A percentile compares a stretch with the other conserved stretches of the same genome.
These are phyloP conservation scores for Oryzias javanicus DNA, from an alignment of 2,113 vertebrate species.

Conservation along the genomic window DNA sequence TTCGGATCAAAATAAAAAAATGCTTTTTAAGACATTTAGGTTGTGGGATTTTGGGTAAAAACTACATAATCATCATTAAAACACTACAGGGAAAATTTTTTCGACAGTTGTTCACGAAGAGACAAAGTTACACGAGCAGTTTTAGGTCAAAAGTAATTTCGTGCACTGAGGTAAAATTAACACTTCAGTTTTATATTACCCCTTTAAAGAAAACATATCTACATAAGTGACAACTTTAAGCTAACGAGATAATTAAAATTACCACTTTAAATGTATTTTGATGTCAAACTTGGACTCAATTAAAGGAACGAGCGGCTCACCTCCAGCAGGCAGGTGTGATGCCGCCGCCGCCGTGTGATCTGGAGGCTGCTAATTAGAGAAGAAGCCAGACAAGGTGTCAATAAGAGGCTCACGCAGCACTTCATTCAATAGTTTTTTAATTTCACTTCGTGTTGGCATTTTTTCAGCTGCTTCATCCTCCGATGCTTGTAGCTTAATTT, in stretches of 20 bases:
- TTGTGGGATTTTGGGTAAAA: too few relatives aligned
- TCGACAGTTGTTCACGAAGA: background rate
- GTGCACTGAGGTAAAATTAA: too few relatives aligned
- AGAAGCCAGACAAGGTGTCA: slow-evolving; percentile 58
- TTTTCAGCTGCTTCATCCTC: slow-evolving; percentile 2
- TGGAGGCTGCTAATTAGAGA: slow-evolving; percentile 63
- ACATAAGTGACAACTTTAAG: background rate
- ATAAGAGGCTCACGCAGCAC: slow-evolving; percentile 32
- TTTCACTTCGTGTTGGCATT: slow-evolving; percentile 21
- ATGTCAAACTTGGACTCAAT: slow-evolving; percentile 50
- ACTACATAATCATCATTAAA: too few relatives aligned
- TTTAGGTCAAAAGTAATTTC: too few relatives aligned
- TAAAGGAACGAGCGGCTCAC: slow-evolving; percentile 19
- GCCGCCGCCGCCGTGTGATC: slow-evolving; percentile 35
- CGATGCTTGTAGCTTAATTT: background rate
- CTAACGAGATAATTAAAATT: slow-evolving; percentile 37
- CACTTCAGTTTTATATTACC: too few relatives aligned
- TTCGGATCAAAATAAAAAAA: too few relatives aligned
- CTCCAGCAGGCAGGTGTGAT: slow-evolving; percentile 35
- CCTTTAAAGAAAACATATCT: background rate
- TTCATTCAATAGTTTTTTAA: slow-evolving; percentile 29
- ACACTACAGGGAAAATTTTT: too few relatives aligned
- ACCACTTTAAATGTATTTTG: slow-evolving; percentile 4
- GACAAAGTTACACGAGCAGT: too few relatives aligned
- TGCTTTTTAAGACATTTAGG: too few relatives aligned